Base-by-base conservation (phyloP, 2,888 invertebrate species). In the Rhynchonema sp. region DNA sequence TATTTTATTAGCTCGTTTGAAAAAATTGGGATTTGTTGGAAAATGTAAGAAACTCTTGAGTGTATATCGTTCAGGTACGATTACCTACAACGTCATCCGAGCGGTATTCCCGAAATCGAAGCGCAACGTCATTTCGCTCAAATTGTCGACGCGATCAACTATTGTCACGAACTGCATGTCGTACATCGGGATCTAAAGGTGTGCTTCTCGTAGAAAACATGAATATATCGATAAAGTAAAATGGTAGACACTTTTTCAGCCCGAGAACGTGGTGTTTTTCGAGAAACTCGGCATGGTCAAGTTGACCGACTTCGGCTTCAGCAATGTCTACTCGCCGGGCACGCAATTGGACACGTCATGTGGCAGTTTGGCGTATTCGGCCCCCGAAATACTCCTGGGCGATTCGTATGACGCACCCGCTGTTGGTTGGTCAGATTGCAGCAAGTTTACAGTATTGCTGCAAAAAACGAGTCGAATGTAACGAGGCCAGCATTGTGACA, bases 191-290 rank as follows among this genome's bases (percentile, higher is more conserved):
- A 98, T 79, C 80, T 98, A 66, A 98, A 98, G 64, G 70, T 70
- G n/a, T n/a, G n/a, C n/a, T n/a, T n/a, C n/a, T n/a, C n/a, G n/a
- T n/a, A n/a, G n/a, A n/a, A n/a, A n/a, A n/a, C n/a, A n/a, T n/a
- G n/a, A n/a, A n/a, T n/a, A n/a, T n/a, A n/a, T n/a, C n/a, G n/a
- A n/a, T n/a, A n/a, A n/a, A n/a, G n/a, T n/a, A n/a, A n/a, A n/a
- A n/a, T n/a, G n/a, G n/a, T n/a, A n/a, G n/a, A n/a, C 38, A 46
- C n/a, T 38, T 46, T 60, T 69, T 64, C 60, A 72, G 78, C 98
- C 96, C 22, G 98, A 98, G 77, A 98, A 99, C 80, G 96, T 98
- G 62, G 92, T 99, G 57, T 96, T 96, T 79, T 98, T 98, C 76
- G 90, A 94, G 77, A 89, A 91, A 77, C 79, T 88, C 59, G 91